Base-by-base conservation (phyloP, 2,888 invertebrate genomes). In the Magallana nippona region DNA sequence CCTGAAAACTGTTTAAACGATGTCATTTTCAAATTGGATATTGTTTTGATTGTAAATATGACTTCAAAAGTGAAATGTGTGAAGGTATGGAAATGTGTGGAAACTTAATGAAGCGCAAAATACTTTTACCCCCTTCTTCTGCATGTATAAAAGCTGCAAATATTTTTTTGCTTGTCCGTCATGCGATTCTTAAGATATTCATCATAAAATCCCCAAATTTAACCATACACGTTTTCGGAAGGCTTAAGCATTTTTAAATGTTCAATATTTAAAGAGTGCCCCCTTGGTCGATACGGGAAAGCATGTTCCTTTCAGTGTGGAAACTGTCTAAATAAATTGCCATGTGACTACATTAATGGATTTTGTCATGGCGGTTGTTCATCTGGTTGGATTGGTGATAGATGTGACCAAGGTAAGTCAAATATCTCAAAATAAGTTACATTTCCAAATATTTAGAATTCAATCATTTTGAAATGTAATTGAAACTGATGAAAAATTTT, bases 301-400 rank as follows among this genome's bases (percentile, higher is more conserved):
- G 17, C 19, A n/a, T 78, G 78, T 78, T 78, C 55, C 11, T 10
- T 55, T 3, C 11, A 1, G 15, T 78, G 78, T 78, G 55, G 44
- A 1, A 1, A 15, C 13, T 78, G 78, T 78, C 17, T 17, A 13
- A 55, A 55, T 11, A 1, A 55, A 10, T 1, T 15, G 11, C n/a
- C 55, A 27, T 27, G 27, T 2, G 27, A 27, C 78, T 1, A 78
- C 10, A 11, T 78, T 0, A 78, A 78, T 56, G 78, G 78, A 19
- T 55, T 19, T 1, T 78, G 78, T 44, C 55, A 10, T 13, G 56
- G 5, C 11, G 78, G 55, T 0, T 78, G 78, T 55, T 55, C 55
- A 15, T 15, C 78, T 22, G 78, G 78, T 15, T 55, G 56, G 55
- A 78, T n/a, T 2, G 78, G 78, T 17, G 55, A 78, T 78, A 78